Evolutionary conservation across 2,888 invertebrate genomes (phyloP), one percentile per base, ranked within the genome.

Genomic region (Altica lythri): DNA sequence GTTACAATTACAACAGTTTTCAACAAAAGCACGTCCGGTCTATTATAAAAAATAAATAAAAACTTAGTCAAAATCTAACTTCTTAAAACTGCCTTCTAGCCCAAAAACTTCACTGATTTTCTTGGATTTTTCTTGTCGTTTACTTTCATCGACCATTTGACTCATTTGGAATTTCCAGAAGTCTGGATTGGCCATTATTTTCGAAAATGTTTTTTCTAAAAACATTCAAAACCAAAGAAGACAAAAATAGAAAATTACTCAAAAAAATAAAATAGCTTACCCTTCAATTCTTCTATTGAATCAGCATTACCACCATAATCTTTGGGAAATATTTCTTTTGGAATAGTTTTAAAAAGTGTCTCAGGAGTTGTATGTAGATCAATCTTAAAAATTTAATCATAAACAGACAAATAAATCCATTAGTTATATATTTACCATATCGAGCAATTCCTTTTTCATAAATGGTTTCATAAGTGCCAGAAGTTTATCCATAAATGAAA

Each of bases 11-110:
- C n/a, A n/a, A n/a, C n/a, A n/a, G n/a, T n/a, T n/a, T n/a, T n/a
- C n/a, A n/a, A n/a, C n/a, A n/a, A n/a, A n/a, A n/a, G n/a, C n/a
- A n/a, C n/a, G n/a, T n/a, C n/a, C n/a, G n/a, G n/a, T n/a, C n/a
- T n/a, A n/a, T n/a, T n/a, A n/a, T n/a, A n/a, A n/a, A n/a, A n/a
- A n/a, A n/a, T n/a, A n/a, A n/a, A n/a, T n/a, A n/a, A n/a, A n/a
- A n/a, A 8, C 14, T 65, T 77, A 88, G 74, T 88, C 89, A 27
- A 88, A 81, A 32, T 86, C 85, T 14, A 88, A 73, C 67, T 88
- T 88, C 71, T 87, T 88, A 68, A 89, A 89, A 68, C 85, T 86
- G 10, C 88, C 89, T 65, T 88, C 86, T 4, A 86, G 80, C 18
- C 88, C 88, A 49, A 72, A 70, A 61, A 86, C 79, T 58, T 83